Percentiles rank a stretch among this genome's conserved stretches.
These are phyloP conservation scores for Pachyuromys duprasi DNA, from an alignment of 2,797 vertebrate species.

Conservation along the genomic window DNA sequence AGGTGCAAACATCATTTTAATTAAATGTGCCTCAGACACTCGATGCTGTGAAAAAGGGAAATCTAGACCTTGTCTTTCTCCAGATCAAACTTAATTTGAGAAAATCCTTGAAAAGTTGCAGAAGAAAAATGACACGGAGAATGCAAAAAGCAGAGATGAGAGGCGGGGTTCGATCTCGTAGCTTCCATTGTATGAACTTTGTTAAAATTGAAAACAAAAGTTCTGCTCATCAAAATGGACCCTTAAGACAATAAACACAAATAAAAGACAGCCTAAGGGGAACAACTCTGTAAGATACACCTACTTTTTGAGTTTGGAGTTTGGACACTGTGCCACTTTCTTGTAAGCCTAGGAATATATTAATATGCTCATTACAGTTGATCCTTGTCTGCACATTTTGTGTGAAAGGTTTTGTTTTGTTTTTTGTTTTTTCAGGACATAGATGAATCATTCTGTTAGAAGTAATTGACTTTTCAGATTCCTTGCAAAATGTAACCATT, in stretches of 20 bases:
- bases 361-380: neutral
- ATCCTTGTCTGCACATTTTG: neutral
- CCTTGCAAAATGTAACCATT: constrained; percentile 2
- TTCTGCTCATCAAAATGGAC: neutral
- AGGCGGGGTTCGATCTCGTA: neutral
- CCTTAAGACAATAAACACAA: neutral
- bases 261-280: neutral
- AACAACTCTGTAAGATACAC: neutral
- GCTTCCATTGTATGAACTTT: constrained; percentile 3
- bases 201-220: neutral
- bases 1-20: neutral
- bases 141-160: neutral
- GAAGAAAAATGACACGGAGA: neutral
- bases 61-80: neutral
- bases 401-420: neutral
- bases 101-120: neutral
- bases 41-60: neutral
- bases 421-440: neutral
- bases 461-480: constrained; percentile 38
- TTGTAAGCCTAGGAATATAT: neutral
- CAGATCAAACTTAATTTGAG: constrained; percentile 38
- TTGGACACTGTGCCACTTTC: neutral
- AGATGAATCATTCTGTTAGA: neutral
- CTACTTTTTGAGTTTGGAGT: neutral
- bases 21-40: neutral